Conservation (phyloP, 64 coral and sea anemone genomes). For the Montipora cactus region DNA sequence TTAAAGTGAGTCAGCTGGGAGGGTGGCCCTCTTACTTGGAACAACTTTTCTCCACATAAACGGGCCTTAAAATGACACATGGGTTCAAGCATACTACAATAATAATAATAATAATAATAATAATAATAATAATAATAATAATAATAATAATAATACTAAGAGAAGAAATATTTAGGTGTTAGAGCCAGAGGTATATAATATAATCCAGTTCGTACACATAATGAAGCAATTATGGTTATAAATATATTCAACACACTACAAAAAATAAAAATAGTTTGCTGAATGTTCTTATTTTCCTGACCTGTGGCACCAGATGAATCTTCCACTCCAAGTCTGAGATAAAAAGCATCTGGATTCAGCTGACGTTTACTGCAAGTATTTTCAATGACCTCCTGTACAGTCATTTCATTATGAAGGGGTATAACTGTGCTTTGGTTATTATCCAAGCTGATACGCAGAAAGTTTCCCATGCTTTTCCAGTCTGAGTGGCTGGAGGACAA, state of each 20-base stretch:
- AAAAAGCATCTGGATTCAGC: slow-evolving; percentile 79
- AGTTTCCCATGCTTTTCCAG: slow-evolving; percentile 96
- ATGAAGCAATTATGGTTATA: no score
- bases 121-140: no score
- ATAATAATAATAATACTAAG: no score
- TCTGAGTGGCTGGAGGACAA: slow-evolving; percentile 82
- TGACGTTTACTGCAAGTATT: slow-evolving; percentile 92
- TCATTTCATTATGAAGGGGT: slow-evolving; percentile 81
- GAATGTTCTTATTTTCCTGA: background rate
- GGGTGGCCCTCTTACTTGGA: no score
- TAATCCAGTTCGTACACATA: no score
- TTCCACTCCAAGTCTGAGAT: slow-evolving; percentile 83
- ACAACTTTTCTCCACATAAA: no score
- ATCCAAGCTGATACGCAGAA: slow-evolving; percentile 77
- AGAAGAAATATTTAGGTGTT: no score
- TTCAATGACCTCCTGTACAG: slow-evolving; percentile 73
- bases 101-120: no score
- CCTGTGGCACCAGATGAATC: slow-evolving; percentile 69
- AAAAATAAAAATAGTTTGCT: background rate
- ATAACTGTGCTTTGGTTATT: slow-evolving; percentile 91
- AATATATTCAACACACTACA: background rate
- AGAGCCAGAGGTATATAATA: no score
- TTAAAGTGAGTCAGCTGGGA: no score
- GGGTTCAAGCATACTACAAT: no score
- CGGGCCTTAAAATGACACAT: no score